phyloP scores from a whole-genome alignment of 2,113 vertebrate genomes.

The Mormyrus lacerda region DNA sequence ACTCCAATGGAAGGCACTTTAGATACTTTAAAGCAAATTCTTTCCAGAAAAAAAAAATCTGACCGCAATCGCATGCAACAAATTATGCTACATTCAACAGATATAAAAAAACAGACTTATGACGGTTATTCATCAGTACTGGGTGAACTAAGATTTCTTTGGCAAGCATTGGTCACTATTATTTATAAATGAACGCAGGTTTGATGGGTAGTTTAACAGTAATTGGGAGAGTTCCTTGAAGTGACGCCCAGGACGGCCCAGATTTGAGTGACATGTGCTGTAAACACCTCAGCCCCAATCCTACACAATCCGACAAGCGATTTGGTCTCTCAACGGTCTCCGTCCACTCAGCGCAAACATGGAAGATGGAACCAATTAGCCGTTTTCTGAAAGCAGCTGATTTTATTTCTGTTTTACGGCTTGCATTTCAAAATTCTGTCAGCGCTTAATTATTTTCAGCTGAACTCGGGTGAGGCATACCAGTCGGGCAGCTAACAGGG shows the following conservation, averaged over 20 bases:
- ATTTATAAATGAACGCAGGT: neutral
- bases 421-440: slow-evolving; percentile 16
- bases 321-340: neutral
- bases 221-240: neutral
- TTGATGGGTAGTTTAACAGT: neutral
- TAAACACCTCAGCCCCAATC: slow-evolving; percentile 31
- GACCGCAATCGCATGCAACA: neutral
- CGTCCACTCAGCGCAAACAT: neutral
- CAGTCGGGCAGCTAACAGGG: neutral
- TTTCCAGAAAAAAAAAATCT: neutral
- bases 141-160: neutral
- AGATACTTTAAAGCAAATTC: neutral
- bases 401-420: slow-evolving; percentile 27
- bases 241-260: neutral
- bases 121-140: neutral
- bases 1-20: neutral
- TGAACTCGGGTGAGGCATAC: neutral
- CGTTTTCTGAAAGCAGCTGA: slow-evolving; percentile 30
- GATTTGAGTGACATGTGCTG: slow-evolving; percentile 36
- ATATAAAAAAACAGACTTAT: slow-evolving; percentile 6
- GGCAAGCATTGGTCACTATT: neutral
- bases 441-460: slow-evolving; percentile 16
- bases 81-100: slow-evolving; percentile 20
- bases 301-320: slow-evolving; percentile 30
- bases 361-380: slow-evolving; percentile 46